Percentiles rank a stretch among this genome's conserved stretches.
Conservation (phyloP, 1,140 invertebrate species). For the Diorhabda sublineata region DNA sequence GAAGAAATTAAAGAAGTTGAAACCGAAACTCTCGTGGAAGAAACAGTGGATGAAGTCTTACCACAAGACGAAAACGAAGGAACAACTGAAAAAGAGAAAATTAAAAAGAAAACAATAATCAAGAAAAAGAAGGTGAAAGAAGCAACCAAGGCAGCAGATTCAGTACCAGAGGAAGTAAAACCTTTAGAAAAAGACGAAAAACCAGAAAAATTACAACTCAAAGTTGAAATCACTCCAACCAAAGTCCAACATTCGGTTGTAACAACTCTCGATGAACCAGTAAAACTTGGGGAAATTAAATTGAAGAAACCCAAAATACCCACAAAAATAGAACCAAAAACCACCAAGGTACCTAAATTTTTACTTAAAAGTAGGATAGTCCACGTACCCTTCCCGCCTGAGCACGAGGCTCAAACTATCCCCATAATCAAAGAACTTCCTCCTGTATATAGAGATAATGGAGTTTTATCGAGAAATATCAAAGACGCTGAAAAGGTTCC, state of each 20-base stretch:
- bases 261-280: slow-evolving; percentile 23
- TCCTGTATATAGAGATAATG: slow-evolving; percentile 54
- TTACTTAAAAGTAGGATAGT: slow-evolving; percentile 62
- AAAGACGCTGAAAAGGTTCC: slow-evolving; percentile 63
- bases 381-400: slow-evolving; percentile 57
- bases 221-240: slow-evolving; percentile 17
- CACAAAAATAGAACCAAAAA: slow-evolving; percentile 55
- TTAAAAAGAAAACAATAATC: slow-evolving; percentile 22
- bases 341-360: slow-evolving; percentile 59
- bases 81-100: slow-evolving; percentile 5
- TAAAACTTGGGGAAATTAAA: slow-evolving; percentile 30
- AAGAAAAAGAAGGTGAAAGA: slow-evolving; percentile 23
- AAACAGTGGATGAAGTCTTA: slow-evolving; percentile 17
- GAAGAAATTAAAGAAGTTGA: slow-evolving; percentile 13
- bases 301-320: slow-evolving; percentile 43
- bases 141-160: neutral
- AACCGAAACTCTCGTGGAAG: slow-evolving; percentile 28
- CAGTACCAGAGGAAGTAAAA: slow-evolving; percentile 5
- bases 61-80: slow-evolving; percentile 19
- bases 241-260: slow-evolving; percentile 27
- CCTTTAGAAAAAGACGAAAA: slow-evolving; percentile 16
- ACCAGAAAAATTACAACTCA: slow-evolving; percentile 12
- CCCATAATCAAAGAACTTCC: slow-evolving; percentile 53
- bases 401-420: slow-evolving; percentile 46
- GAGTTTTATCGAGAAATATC: slow-evolving; percentile 64